Percentiles rank a stretch among this genome's conserved stretches.
These are phyloP conservation scores for Bemisia tabaci DNA, from an alignment of 1,140 invertebrate genomes.

Conservation along the genomic window DNA sequence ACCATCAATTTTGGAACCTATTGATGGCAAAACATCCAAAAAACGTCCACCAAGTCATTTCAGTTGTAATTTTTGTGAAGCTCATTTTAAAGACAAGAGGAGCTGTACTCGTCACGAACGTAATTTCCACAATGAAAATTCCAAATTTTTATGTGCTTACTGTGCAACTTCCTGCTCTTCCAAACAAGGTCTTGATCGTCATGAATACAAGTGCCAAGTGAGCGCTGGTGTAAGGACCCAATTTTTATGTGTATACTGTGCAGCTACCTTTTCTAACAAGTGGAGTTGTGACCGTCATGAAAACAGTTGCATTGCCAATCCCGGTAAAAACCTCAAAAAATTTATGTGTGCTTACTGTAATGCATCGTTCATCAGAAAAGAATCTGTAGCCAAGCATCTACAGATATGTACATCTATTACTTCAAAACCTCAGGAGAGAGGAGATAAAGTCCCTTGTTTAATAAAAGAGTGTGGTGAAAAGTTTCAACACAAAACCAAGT, in stretches of 20 bases:
- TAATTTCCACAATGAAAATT: no score
- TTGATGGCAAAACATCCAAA: no score
- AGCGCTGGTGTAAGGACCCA: no score
- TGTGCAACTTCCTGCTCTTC: no score
- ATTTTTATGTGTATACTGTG: not conserved
- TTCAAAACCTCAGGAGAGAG: not conserved
- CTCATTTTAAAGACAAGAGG: no score
- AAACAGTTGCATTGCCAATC: not conserved
- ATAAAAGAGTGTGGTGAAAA: not conserved
- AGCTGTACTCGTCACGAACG: no score
- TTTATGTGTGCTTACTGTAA: not conserved
- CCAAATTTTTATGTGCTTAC: no score
- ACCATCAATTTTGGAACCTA: no score
- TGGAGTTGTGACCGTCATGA: not conserved
- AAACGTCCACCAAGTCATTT: no score
- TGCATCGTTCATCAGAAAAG: not conserved
- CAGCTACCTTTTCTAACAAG: not conserved
- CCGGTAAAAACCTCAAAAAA: not conserved
- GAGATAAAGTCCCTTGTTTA: not conserved
- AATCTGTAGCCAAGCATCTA: not conserved
- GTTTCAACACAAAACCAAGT: not conserved
- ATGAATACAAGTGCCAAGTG: no score
- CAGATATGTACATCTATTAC: slow-evolving; percentile 1
- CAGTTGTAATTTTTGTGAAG: no score
- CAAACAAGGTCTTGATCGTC: no score